Evolutionary conservation across 2,888 invertebrate genomes (phyloP), one percentile per base, ranked within the genome.

Genomic region (Synergus japonicus): DNA sequence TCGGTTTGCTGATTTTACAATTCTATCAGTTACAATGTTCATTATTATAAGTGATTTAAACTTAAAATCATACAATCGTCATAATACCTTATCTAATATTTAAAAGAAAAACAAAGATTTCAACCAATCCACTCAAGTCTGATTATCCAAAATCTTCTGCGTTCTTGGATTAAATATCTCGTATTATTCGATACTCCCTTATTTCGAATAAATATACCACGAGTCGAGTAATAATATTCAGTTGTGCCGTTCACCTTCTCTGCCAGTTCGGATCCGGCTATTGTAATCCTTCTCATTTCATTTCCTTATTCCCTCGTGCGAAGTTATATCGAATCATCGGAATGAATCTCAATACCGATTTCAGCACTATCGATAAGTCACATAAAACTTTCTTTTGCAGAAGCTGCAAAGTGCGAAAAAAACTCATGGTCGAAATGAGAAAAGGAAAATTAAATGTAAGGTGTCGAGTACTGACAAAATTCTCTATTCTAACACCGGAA

Each of bases 401-500:
- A 63, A 37, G 54, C 41, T 58, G 54, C 5, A 54, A 37, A 9
- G 15, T 29, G n/a, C 22, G 46, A 46, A 46, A 66, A 66, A 66
- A 43, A 66, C 66, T 43, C 29, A 22, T 46, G 22, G 13, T 46
- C n/a, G n/a, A 29, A 54, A 37, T n/a, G 9, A n/a, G 37, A 13
- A 54, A 15, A 54, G 49, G 15, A 54, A 73, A 54, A 73, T 29
- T 29, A 73, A 73, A 37, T 29, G 29, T 22, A 46, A 46, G 22
- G 22, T 49, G 44, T 49, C 22, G 49, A 15, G 29, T 22, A 49
- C 29, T 46, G 69, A 49, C 69, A 46, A 69, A 29, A 69, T 49
- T n/a, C 54, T 37, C 37, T 73, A 73, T 73, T 73, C 29, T 49
- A 73, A 54, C 49, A n/a, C 73, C 81, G 79, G 86, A 88, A 89